These are phyloP conservation scores for Arctopsyche grandis DNA, from an alignment of 1,140 invertebrate species.

Conservation along the genomic window DNA sequence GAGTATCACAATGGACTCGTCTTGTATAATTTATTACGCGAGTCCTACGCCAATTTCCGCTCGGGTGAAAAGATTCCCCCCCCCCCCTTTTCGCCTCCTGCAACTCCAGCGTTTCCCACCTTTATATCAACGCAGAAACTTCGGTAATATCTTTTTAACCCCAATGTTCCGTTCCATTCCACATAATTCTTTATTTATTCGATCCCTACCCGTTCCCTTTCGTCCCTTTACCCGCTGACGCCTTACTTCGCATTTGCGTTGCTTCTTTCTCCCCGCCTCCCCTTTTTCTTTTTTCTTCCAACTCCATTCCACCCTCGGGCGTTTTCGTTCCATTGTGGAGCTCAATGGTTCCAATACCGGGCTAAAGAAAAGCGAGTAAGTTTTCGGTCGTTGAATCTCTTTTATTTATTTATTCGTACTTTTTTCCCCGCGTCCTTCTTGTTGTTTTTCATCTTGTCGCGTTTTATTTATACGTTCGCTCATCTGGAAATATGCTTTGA, in stretches of 20 bases:
- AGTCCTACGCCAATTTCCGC: slow-evolving; percentile 50
- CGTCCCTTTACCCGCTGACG: background rate
- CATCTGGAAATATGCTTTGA: slow-evolving; percentile 32
- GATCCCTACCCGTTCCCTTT: background rate
- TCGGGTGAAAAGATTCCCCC: slow-evolving; percentile 40
- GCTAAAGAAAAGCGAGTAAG: slow-evolving; percentile 17
- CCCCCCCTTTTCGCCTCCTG: slow-evolving; percentile 2
- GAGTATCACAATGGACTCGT: background rate
- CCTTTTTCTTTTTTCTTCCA: too few relatives aligned
- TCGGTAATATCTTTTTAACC: slow-evolving; percentile 54
- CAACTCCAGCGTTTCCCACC: slow-evolving; percentile 34
- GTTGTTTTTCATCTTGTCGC: slow-evolving; percentile 42
- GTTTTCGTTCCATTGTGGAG: background rate
- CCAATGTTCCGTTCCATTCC: slow-evolving; percentile 48
- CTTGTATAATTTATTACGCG: slow-evolving; percentile 49
- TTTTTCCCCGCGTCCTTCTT: background rate
- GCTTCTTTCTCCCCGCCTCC: too few relatives aligned
- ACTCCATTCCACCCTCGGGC: background rate
- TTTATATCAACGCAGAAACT: slow-evolving; percentile 38
- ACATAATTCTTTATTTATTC: slow-evolving; percentile 54
- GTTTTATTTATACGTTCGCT: slow-evolving; percentile 36
- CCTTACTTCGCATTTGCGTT: background rate
- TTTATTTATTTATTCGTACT: slow-evolving; percentile 34
- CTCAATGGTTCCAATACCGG: background rate
- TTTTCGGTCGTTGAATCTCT: slow-evolving; percentile 37